Evolutionary conservation across 2,113 vertebrate species (phyloP).

Genomic region (Sula dactylatra): DNA sequence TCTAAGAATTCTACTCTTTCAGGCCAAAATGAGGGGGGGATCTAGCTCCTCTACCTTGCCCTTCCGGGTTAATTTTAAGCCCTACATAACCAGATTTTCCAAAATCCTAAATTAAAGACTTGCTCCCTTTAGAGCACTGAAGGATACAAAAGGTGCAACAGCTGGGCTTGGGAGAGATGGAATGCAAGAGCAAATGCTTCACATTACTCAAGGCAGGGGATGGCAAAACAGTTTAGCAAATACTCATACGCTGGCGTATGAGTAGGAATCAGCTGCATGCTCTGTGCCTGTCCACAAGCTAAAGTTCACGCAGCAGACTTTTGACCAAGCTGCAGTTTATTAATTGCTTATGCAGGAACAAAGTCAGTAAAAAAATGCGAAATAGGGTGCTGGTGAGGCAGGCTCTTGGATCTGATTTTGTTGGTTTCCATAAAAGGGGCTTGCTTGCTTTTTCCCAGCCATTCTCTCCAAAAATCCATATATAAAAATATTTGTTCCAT

Average conservation of each 20-base stretch:
- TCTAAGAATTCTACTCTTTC: neutral
- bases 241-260: neutral
- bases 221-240: neutral
- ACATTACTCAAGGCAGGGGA: neutral
- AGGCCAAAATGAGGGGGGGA: neutral
- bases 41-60: neutral
- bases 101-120: neutral
- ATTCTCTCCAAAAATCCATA: conserved; percentile 26
- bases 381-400: neutral
- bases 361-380: neutral
- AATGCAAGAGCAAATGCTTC: neutral
- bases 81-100: neutral
- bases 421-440: neutral
- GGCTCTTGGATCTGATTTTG: neutral
- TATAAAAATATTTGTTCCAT: conserved; percentile 23
- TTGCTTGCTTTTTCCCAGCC: neutral
- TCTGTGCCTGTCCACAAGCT: neutral
- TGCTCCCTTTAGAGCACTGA: neutral
- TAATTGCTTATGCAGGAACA: neutral
- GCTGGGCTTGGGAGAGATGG: neutral
- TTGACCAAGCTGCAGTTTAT: neutral
- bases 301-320: neutral
- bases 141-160: neutral
- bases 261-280: neutral
- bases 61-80: neutral